Evolutionary conservation across 1,140 invertebrate species (phyloP).

Genomic region (Dolichoris vasculosae): DNA sequence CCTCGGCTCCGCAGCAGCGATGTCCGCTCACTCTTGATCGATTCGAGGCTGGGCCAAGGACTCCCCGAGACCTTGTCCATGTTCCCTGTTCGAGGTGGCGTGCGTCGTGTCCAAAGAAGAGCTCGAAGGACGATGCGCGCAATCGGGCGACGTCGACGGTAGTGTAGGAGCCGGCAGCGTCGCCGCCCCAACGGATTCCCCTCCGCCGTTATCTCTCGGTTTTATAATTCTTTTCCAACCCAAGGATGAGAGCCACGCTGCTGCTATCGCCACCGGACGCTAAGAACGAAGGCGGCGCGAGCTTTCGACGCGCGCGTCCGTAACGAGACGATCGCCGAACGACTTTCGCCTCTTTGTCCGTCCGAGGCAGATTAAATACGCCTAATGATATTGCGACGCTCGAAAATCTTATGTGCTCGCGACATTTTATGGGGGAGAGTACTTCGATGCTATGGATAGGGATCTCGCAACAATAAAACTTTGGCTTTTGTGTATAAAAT

Average conservation of each 20-base stretch:
- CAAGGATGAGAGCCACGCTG: background rate
- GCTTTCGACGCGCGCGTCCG: background rate
- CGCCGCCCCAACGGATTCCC: background rate
- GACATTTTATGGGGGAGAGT: too few species aligned
- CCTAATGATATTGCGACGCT: background rate
- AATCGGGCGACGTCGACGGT: background rate
- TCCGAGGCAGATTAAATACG: background rate
- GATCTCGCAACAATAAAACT: background rate
- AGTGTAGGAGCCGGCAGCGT: background rate
- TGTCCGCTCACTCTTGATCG: slow-evolving; percentile 40
- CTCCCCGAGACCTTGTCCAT: background rate
- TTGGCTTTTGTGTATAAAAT: background rate
- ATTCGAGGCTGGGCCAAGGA: background rate
- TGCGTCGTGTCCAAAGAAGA: too few species aligned
- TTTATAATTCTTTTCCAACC: background rate
- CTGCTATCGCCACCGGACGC: background rate
- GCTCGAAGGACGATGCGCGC: background rate
- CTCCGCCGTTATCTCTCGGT: background rate
- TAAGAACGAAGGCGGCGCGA: background rate
- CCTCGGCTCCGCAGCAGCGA: slow-evolving; percentile 48
- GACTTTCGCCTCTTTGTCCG: background rate
- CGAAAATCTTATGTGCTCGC: too few species aligned
- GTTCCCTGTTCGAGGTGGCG: background rate
- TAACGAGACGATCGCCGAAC: background rate
- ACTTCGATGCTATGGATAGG: background rate